Evolutionary conservation across 1,140 invertebrate genomes (phyloP).

Genomic region (Drosophila paulistorum): DNA sequence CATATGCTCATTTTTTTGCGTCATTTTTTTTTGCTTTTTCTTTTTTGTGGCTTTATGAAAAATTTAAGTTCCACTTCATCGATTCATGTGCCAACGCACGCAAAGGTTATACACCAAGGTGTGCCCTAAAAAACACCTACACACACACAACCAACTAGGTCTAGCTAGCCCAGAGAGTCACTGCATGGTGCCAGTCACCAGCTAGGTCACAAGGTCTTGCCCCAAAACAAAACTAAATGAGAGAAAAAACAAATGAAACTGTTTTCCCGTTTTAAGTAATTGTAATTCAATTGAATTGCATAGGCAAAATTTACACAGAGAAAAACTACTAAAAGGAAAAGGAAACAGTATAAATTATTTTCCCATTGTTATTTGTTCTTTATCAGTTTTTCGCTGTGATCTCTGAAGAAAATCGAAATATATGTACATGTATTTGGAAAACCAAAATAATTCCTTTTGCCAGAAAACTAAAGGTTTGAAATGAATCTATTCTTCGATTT

Average conservation of each 20-base stretch:
- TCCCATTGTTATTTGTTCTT: too few species aligned
- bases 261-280: slow-evolving; percentile 39
- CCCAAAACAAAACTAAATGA: slow-evolving; percentile 37
- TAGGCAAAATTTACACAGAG: slow-evolving; percentile 34
- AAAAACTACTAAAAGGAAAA: not conserved
- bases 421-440: too few species aligned
- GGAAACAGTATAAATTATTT: too few species aligned
- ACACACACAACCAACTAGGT: not conserved
- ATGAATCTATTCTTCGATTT: too few species aligned
- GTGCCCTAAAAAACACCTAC: slow-evolving; percentile 5
- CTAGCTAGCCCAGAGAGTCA: slow-evolving; percentile 4
- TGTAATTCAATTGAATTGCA: slow-evolving; percentile 58
- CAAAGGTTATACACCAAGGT: slow-evolving; percentile 36
- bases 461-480: too few species aligned
- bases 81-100: slow-evolving; percentile 45
- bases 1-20: slow-evolving; percentile 15
- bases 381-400: too few species aligned
- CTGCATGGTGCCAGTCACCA: slow-evolving; percentile 43
- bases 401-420: too few species aligned
- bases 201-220: slow-evolving; percentile 52
- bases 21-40: not conserved
- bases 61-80: slow-evolving; percentile 55
- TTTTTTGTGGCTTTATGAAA: slow-evolving; percentile 46
- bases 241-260: slow-evolving; percentile 35
- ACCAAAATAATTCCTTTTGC: too few species aligned